A percentile compares a stretch with the other conserved stretches of the same genome.
phyloP scores from a whole-genome alignment of 1,140 invertebrate species.

The Drosophila novamexicana region DNA sequence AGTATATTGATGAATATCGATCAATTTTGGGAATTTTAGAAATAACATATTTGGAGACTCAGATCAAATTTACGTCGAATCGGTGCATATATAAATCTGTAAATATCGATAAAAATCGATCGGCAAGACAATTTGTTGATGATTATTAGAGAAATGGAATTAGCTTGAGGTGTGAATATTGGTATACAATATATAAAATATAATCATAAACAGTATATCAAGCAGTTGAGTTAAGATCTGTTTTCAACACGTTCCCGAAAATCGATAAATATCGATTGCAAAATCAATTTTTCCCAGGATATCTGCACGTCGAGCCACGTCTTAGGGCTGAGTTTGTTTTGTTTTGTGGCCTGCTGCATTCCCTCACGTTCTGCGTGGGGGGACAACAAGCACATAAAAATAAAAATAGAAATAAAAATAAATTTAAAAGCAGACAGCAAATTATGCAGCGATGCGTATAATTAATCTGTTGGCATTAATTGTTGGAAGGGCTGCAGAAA shows the following conservation, averaged over 20 bases:
- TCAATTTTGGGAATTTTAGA: too few relatives aligned
- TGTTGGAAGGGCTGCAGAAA: slow-evolving; percentile 66
- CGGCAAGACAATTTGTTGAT: too few relatives aligned
- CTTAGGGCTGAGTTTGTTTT: background rate
- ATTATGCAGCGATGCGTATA: slow-evolving; percentile 77
- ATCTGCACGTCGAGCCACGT: too few relatives aligned
- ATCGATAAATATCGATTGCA: background rate
- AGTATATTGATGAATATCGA: background rate
- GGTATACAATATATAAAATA: too few relatives aligned
- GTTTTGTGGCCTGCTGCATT: slow-evolving; percentile 9
- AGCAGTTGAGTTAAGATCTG: too few relatives aligned
- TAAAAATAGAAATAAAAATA: slow-evolving; percentile 54
- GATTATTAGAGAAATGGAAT: too few relatives aligned
- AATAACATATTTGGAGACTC: too few relatives aligned
- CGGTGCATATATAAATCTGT: background rate
- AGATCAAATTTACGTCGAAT: too few relatives aligned
- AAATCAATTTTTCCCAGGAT: too few relatives aligned
- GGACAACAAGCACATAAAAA: slow-evolving; percentile 23
- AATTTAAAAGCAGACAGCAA: slow-evolving; percentile 61
- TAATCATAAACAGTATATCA: too few relatives aligned
- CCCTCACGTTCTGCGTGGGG: slow-evolving; percentile 31
- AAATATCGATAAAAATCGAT: background rate
- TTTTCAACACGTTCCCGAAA: background rate
- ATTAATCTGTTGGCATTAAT: slow-evolving; percentile 82
- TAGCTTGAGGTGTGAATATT: too few relatives aligned